Evolutionary conservation across 2,797 vertebrate genomes (phyloP).

Genomic region (Anolis apletophallus): DNA sequence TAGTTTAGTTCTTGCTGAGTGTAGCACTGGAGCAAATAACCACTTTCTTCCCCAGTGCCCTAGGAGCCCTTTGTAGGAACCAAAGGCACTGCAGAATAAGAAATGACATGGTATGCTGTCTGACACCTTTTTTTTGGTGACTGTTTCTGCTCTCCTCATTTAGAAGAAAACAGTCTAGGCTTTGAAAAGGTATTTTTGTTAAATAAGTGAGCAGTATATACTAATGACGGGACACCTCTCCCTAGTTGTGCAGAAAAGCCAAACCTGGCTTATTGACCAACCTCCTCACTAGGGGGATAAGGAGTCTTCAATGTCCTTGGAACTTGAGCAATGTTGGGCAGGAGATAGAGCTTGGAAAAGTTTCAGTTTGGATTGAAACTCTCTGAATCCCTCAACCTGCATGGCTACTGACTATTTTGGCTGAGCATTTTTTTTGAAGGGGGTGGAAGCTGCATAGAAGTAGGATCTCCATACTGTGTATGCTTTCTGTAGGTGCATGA

Average conservation of each 20-base stretch:
- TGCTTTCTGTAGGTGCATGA: neutral
- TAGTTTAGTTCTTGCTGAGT: slow-evolving; percentile 34
- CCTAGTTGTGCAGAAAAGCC: neutral
- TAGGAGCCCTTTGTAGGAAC: slow-evolving; percentile 45
- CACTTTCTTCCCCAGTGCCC: slow-evolving; percentile 10
- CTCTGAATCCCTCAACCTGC: too few relatives aligned
- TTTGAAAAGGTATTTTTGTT: slow-evolving; percentile 46
- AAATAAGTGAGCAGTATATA: slow-evolving; percentile 31
- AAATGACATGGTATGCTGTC: slow-evolving; percentile 39
- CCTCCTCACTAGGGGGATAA: neutral
- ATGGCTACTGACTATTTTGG: too few relatives aligned
- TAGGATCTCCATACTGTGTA: neutral
- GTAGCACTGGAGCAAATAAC: slow-evolving; percentile 38
- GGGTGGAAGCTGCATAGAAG: too few relatives aligned
- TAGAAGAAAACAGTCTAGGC: slow-evolving; percentile 27
- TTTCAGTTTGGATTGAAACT: too few relatives aligned
- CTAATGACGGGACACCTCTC: neutral
- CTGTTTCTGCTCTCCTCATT: slow-evolving; percentile 35
- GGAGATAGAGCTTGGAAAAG: neutral
- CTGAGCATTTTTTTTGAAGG: too few relatives aligned
- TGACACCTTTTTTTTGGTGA: neutral
- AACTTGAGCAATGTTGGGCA: neutral
- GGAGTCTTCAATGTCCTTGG: neutral
- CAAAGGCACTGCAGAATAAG: slow-evolving; percentile 53
- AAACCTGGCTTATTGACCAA: neutral